Percentiles rank a stretch among this genome's conserved stretches.
These are phyloP conservation scores for Conops quadrifasciatus DNA, from an alignment of 2,888 invertebrate species.

Conservation along the genomic window DNA sequence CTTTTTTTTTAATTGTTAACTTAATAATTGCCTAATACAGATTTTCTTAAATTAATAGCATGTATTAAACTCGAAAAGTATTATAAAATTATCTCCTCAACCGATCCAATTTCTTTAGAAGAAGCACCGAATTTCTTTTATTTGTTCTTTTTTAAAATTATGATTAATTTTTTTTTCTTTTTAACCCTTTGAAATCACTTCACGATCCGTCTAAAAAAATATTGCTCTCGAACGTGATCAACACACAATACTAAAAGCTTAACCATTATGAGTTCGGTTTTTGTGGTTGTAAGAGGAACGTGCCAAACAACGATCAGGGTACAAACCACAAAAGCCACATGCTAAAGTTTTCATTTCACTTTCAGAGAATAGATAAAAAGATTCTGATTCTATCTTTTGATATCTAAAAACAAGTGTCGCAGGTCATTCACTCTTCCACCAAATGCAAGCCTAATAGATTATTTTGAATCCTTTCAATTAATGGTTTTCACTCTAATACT, in stretches of 20 bases:
- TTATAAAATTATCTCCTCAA: background rate
- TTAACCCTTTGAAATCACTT: constrained; percentile 13
- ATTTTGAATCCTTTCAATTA: too few species aligned
- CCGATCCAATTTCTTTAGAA: too few species aligned
- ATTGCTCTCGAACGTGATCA: constrained; percentile 22
- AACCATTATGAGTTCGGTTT: background rate
- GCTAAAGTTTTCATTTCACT: background rate
- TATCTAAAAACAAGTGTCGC: background rate
- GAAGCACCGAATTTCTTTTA: too few species aligned
- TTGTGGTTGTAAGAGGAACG: constrained; percentile 6
- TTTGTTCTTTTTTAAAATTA: background rate
- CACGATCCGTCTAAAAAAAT: background rate
- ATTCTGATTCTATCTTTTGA: background rate
- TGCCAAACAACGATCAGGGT: background rate
- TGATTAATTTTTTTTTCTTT: background rate
- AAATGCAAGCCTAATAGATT: background rate
- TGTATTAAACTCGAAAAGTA: background rate
- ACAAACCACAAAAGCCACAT: background rate
- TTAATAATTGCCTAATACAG: too few species aligned
- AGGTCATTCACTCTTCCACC: background rate
- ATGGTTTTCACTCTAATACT: too few species aligned
- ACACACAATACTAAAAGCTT: constrained; percentile 13
- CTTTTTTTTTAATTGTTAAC: background rate
- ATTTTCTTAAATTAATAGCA: too few species aligned
- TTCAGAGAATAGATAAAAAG: background rate